Evolutionary conservation across 2,888 invertebrate species (phyloP).

Genomic region (Plebejus melissa): DNA sequence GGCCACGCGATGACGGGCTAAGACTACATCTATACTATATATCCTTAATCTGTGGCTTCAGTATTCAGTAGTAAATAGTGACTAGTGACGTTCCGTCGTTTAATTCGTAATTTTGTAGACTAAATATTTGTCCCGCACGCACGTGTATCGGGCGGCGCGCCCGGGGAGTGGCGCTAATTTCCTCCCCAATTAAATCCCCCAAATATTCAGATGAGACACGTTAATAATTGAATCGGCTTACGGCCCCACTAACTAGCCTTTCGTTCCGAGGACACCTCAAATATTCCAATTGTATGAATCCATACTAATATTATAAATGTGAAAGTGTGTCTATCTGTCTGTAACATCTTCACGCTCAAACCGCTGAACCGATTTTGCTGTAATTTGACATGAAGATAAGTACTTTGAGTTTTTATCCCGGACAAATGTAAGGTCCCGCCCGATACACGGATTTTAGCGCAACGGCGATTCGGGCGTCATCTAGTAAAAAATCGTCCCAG

Average conservation of each 20-base stretch:
- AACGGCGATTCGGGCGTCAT: too few relatives aligned
- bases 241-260: neutral
- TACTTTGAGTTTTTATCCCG: too few relatives aligned
- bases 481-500: neutral
- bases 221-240: neutral
- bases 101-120: constrained; percentile 1
- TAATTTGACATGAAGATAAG: too few relatives aligned
- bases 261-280: neutral
- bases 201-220: constrained; percentile 17
- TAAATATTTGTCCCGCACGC: neutral
- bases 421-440: too few relatives aligned
- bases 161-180: neutral
- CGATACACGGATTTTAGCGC: too few relatives aligned
- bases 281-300: neutral
- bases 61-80: neutral
- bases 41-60: too few relatives aligned
- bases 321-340: too few relatives aligned
- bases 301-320: too few relatives aligned
- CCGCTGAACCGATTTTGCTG: too few relatives aligned
- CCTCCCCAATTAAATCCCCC: neutral
- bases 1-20: too few relatives aligned
- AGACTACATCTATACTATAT: too few relatives aligned
- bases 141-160: neutral
- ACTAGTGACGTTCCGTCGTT: neutral
- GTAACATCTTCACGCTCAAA: too few relatives aligned